Percentiles rank a stretch among this genome's conserved stretches.
Conservation (phyloP, 1,140 invertebrate genomes). For the Drosophila azteca region DNA sequence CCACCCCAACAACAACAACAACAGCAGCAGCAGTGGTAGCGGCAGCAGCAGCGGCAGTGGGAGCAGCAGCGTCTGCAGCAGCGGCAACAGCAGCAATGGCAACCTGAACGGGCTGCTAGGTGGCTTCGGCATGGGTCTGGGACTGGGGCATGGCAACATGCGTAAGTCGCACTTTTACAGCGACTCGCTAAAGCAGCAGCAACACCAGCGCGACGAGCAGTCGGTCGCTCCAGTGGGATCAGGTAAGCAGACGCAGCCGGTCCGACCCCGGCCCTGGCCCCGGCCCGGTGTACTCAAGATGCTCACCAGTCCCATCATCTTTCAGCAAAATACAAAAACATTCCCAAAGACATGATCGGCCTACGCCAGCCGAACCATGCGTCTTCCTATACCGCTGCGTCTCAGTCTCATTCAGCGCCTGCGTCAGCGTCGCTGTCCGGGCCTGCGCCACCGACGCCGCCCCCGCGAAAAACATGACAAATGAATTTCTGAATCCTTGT, state of each 20-base stretch:
- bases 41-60: neutral
- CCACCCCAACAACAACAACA: slow-evolving; percentile 18
- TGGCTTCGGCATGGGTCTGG: slow-evolving; percentile 40
- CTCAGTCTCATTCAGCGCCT: slow-evolving; percentile 10
- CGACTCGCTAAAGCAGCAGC: slow-evolving; percentile 53
- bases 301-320: slow-evolving; percentile 82
- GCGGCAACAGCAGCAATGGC: slow-evolving; percentile 40
- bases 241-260: slow-evolving; percentile 70
- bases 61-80: slow-evolving; percentile 6
- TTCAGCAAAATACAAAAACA: slow-evolving; percentile 84
- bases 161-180: slow-evolving; percentile 69
- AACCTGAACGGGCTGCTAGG: slow-evolving; percentile 39
- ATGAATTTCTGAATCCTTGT: slow-evolving; percentile 77
- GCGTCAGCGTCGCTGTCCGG: slow-evolving; percentile 31
- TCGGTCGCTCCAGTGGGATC: slow-evolving; percentile 36
- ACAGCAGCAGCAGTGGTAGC: slow-evolving; percentile 1
- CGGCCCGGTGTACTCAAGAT: slow-evolving; percentile 72
- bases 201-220: slow-evolving; percentile 33
- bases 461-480: slow-evolving; percentile 84
- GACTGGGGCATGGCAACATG: slow-evolving; percentile 25
- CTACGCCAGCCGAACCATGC: slow-evolving; percentile 54
- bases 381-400: slow-evolving; percentile 9
- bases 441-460: slow-evolving; percentile 74
- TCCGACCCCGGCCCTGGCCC: slow-evolving; percentile 53
- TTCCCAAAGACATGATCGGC: slow-evolving; percentile 83